Base-by-base conservation (phyloP, 1,140 invertebrate genomes). In the Zeugodacus cucurbitae region DNA sequence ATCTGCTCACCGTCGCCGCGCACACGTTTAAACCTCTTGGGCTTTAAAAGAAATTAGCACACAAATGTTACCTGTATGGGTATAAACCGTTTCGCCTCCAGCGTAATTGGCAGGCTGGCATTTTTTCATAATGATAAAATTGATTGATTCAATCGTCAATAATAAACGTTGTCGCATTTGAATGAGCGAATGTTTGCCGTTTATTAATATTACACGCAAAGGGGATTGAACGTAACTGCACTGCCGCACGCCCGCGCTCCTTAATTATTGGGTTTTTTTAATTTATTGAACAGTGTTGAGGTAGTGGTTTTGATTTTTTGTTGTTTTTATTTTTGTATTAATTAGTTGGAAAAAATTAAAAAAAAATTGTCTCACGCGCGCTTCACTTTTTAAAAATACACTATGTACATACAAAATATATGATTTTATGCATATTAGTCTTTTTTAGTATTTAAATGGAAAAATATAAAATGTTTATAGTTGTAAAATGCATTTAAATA, bases 141-240 rank as follows among this genome's bases (percentile, higher is more conserved):
- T 74, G 67, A 74, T 74, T 74, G 34, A 74, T 74, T 41, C 34
- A 37, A 74, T 74, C 67, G 67, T 74, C 67, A 74, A 41, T 74
- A 74, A 74, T 74, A 74, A 74, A 41, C 67, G 20, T 74, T 74
- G 32, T 41, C 67, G 20, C 67, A 22, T 70, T 37, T 41, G 20
- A 70, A 70, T 70, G 67, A 74, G 34, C 34, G 67, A 37, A 37
- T 37, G 67, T 41, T 74, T 74, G 67, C 20, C n/a, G 32, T 41
- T 74, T 74, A 32, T 74, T 74, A 74, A 74, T 74, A 41, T 34
- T 32, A 34, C 62, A 67, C 26, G 62, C 62, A 74, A 74, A 74
- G 67, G 67, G 67, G 67, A 74, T 74, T 74, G 67, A 41, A 74
- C 67, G 67, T 17, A 10, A 29, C 14, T 41, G 20, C 26, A 17